Evolutionary conservation across 2,888 invertebrate species (phyloP).

Genomic region (Apotomis capreana): DNA sequence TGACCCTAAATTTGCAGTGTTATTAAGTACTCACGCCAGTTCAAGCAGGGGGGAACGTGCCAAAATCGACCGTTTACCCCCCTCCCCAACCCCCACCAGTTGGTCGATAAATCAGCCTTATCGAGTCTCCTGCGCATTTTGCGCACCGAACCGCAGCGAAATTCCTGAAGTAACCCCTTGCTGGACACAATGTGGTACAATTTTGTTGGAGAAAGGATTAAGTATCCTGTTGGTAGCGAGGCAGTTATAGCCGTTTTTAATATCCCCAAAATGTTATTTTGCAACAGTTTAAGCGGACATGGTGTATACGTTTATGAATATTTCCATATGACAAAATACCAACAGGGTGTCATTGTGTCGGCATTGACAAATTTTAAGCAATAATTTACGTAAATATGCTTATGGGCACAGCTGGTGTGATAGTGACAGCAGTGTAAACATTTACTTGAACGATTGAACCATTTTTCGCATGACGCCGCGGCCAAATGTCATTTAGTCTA

Average conservation of each 20-base stretch:
- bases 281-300: neutral
- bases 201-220: neutral
- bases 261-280: neutral
- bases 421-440: neutral
- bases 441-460: no score
- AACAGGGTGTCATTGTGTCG: neutral
- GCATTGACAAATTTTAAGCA: neutral
- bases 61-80: constrained; percentile 23
- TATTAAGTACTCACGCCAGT: neutral
- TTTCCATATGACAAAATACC: neutral
- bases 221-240: neutral
- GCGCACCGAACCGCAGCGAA: neutral
- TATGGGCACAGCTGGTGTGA: neutral
- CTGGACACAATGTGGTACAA: neutral
- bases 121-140: neutral
- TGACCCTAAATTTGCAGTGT: constrained; percentile 17
- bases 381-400: neutral
- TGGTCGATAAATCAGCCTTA: constrained; percentile 29
- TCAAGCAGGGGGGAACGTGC: neutral
- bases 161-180: constrained; percentile 7
- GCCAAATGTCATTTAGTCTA: no score
- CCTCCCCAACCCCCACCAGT: neutral
- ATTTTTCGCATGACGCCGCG: no score
- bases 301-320: neutral
- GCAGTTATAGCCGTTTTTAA: neutral